Evolutionary conservation across 2,797 vertebrate genomes (phyloP), one percentile per base, ranked within the genome.

Genomic region (Chromis chromis): DNA sequence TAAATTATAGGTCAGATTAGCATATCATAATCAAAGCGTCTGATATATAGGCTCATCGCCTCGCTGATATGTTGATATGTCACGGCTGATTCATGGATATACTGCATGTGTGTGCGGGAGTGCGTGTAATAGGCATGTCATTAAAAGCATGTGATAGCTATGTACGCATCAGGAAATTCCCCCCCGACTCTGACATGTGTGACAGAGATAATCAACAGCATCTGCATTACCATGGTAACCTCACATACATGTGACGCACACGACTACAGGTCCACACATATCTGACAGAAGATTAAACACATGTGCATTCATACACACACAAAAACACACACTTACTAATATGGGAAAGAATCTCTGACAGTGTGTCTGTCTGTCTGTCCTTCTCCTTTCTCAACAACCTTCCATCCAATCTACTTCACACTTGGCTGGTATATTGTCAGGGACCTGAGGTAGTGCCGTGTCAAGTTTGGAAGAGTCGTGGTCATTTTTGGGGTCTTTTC

Each of bases 1-100:
- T 74, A 86, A 92, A 90, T 88, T 86, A 87, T 85, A 86, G 84
- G 88, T 89, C 82, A 88, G 76, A 92, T 92, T 90, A 91, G 89
- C 90, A 92, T 91, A 90, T 87, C 78, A 71, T 87, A 87, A 92
- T 90, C 87, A 89, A 79, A 86, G 68, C 80, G 83, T 84, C 82
- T 74, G 21, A 24, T 62, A 76, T 31, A 76, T 27, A 70, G 68
- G 58, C 68, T 52, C 66, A 60, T 67, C 17, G 44, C 63, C 39
- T 60, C 39, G 33, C 48, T 81, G 85, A 83, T 86, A 65, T 70
- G 79, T 74, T 82, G 84, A 85, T 84, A 80, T 88, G 85, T 58
- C 89, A 84, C 25, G 36, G 11, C 64, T 79, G 78, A 89, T 89
- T 82, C 83, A 78, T 82, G 78, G 52, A 62, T 12, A 31, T 19